These are phyloP conservation scores for Ametastegia equiseti DNA, from an alignment of 2,888 invertebrate species.

Conservation along the genomic window DNA sequence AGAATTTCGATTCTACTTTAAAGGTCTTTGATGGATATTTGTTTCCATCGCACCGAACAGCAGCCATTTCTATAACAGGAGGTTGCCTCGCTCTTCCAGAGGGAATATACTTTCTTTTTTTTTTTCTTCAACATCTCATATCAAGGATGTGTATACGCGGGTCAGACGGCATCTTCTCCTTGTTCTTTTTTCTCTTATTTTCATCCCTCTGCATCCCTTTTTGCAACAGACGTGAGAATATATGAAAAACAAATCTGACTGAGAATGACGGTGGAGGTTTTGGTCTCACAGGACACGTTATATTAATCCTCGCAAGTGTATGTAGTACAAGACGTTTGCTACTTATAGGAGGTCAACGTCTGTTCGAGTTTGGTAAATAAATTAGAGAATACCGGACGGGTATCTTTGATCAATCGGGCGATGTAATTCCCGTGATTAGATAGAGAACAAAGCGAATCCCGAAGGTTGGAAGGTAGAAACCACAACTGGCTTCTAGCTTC, in stretches of 20 bases:
- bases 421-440: constrained; percentile 67
- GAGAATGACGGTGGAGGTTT: not conserved
- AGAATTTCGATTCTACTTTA: constrained; percentile 55
- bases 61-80: constrained; percentile 12
- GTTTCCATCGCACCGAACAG: constrained; percentile 45
- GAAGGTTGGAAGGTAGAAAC: constrained; percentile 55
- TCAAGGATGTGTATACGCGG: not conserved
- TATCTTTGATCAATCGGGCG: constrained; percentile 66
- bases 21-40: constrained; percentile 50
- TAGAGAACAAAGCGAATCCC: constrained; percentile 62
- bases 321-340: not conserved
- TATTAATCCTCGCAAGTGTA: not conserved
- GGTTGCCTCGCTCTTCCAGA: constrained; percentile 10
- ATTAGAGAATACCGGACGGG: constrained; percentile 29
- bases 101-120: not conserved
- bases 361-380: constrained; percentile 32
- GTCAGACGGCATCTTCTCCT: not conserved
- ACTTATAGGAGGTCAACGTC: constrained; percentile 8
- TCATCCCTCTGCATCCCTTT: too few species aligned
- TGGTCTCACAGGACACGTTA: not conserved
- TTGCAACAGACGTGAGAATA: not conserved
- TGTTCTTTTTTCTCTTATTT: too few species aligned
- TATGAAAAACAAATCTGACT: not conserved
- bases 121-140: not conserved
- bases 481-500: constrained; percentile 45